These are phyloP conservation scores for Remorina albescens DNA, from an alignment of 2,797 vertebrate species.

Conservation along the genomic window DNA sequence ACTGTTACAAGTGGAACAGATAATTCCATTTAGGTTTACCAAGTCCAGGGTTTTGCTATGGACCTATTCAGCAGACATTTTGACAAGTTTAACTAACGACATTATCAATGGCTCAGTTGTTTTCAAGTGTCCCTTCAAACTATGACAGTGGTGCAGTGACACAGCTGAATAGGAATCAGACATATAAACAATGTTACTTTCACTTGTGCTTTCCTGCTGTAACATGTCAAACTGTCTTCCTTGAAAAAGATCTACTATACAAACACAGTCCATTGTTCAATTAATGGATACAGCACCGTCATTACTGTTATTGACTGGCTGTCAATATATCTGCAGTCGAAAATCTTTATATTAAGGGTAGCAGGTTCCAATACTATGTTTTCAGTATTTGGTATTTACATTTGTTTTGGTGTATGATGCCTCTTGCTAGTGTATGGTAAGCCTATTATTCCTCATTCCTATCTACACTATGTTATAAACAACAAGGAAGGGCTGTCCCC, in stretches of 20 bases:
- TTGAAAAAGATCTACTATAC: background rate
- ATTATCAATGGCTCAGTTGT: background rate
- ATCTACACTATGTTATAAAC: slow-evolving; percentile 6
- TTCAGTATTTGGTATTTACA: slow-evolving; percentile 7
- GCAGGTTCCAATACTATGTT: background rate
- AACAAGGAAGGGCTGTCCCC: slow-evolving; percentile 16
- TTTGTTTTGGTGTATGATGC: background rate
- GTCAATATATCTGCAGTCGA: background rate
- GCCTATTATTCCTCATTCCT: slow-evolving; percentile 26
- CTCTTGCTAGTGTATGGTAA: background rate
- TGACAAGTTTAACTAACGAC: background rate
- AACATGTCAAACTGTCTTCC: slow-evolving; percentile 1
- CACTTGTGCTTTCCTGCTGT: background rate
- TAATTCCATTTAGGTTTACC: background rate
- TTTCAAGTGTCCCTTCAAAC: background rate
- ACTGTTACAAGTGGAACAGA: background rate
- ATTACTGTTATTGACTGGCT: background rate
- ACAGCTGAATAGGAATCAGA: slow-evolving; percentile 11
- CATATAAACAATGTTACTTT: too few species aligned
- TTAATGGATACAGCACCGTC: background rate
- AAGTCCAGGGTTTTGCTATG: background rate
- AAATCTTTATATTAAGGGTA: background rate
- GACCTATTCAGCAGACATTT: background rate
- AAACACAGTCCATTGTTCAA: background rate
- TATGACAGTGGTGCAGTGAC: background rate